Conservation (phyloP, 2,113 vertebrate species). For the Nipponia nippon region DNA sequence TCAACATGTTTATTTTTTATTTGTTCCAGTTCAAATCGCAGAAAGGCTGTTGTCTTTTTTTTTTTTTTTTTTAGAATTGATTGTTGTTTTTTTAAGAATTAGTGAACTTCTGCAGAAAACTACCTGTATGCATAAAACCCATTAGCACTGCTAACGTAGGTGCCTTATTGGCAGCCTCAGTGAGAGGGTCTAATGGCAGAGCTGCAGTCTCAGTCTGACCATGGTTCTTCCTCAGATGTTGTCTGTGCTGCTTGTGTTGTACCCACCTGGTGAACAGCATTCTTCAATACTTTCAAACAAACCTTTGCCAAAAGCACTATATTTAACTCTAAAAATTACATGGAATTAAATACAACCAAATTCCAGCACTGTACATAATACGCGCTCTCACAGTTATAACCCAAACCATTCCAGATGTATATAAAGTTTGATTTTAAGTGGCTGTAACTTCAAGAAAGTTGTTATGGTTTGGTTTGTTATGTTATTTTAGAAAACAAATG, state of each 20-base stretch:
- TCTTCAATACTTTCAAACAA: background rate
- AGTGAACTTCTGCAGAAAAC: background rate
- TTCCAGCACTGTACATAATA: background rate
- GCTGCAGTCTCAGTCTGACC: background rate
- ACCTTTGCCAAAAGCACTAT: background rate
- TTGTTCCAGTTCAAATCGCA: background rate
- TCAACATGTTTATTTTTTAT: background rate
- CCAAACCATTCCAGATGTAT: background rate
- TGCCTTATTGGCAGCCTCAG: background rate
- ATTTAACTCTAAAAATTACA: background rate
- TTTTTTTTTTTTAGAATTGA: background rate
- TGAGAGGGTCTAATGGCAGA: background rate
- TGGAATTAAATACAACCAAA: background rate
- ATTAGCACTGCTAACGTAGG: background rate
- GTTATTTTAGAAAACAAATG: conserved; percentile 23
- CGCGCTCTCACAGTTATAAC: background rate
- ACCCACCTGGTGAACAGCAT: background rate
- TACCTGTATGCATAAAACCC: background rate
- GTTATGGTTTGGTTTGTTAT: background rate
- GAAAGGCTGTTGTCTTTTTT: background rate
- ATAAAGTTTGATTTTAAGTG: background rate
- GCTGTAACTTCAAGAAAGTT: background rate
- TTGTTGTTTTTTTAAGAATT: background rate
- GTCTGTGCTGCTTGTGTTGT: background rate
- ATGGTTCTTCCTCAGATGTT: background rate